Conservation (phyloP, 2,888 invertebrate genomes). For the Melinopterus prodromus region DNA sequence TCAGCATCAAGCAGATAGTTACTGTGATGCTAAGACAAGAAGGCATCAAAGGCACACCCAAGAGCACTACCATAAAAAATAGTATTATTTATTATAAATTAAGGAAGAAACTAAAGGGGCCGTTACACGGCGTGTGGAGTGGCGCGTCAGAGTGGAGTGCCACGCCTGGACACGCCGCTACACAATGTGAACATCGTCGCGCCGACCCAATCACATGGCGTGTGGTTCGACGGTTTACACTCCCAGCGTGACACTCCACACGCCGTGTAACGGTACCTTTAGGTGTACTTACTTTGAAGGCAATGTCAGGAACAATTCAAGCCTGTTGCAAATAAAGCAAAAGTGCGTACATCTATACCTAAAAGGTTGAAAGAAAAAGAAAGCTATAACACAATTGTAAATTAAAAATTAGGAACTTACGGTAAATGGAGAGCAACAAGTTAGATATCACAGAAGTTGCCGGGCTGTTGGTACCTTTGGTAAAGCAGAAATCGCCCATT, state of each 20-base stretch:
- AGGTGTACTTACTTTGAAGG: conserved; percentile 70
- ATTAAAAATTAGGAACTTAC: conserved; percentile 58
- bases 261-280: too few species aligned
- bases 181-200: too few species aligned
- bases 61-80: conserved; percentile 71
- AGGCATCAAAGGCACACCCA: conserved; percentile 88
- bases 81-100: conserved; percentile 16
- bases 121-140: too few species aligned
- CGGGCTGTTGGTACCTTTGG: conserved; percentile 72
- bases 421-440: conserved; percentile 65
- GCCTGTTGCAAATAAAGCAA: conserved; percentile 57
- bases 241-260: too few species aligned
- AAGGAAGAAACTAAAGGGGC: too few species aligned
- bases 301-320: conserved; percentile 62
- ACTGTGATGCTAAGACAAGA: conserved; percentile 80
- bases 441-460: conserved; percentile 73
- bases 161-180: too few species aligned
- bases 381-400: too few species aligned
- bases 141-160: too few species aligned
- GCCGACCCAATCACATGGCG: too few species aligned
- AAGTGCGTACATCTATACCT: conserved; percentile 67
- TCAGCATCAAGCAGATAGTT: conserved; percentile 91
- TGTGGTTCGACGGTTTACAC: too few species aligned
- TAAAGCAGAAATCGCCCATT: conserved; percentile 91
- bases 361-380: conserved; percentile 44